These are phyloP conservation scores for Itoplectis maculator DNA, from an alignment of 2,888 invertebrate species.

Conservation along the genomic window DNA sequence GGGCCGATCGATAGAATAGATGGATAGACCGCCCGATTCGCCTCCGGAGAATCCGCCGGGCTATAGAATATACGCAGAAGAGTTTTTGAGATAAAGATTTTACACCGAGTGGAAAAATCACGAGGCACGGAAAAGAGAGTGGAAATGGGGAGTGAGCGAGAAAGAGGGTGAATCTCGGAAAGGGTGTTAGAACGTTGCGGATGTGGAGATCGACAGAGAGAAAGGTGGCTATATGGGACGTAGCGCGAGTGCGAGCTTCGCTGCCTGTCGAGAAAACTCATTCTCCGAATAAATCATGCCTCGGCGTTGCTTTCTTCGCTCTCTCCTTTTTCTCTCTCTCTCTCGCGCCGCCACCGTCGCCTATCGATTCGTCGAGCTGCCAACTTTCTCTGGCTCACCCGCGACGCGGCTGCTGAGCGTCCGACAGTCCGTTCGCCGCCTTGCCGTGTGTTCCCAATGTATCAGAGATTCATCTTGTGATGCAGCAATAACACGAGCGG, in stretches of 20 bases:
- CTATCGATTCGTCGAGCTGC: conserved; percentile 67
- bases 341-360: conserved; percentile 36
- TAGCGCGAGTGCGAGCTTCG: conserved; percentile 32
- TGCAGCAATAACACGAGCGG: conserved; percentile 80
- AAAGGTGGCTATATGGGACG: conserved; percentile 18
- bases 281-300: conserved; percentile 66
- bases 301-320: conserved; percentile 50
- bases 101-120: conserved; percentile 47
- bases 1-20: conserved; percentile 7
- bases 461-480: conserved; percentile 80
- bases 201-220: conserved; percentile 3
- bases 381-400: conserved; percentile 54
- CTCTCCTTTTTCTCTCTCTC: conserved; percentile 20
- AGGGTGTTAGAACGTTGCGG: conserved; percentile 23
- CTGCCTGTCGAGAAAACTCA: conserved; percentile 64
- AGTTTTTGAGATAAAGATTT: conserved; percentile 58
- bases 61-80: conserved; percentile 13
- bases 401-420: conserved; percentile 5
- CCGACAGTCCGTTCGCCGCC: conserved; percentile 3
- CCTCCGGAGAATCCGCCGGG: background rate
- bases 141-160: background rate
- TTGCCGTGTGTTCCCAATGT: conserved; percentile 62
- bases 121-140: conserved; percentile 13
- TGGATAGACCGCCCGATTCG: conserved; percentile 11
- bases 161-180: background rate